Conservation (phyloP, 2,113 vertebrate genomes). For the Tetraodon nigroviridis region DNA sequence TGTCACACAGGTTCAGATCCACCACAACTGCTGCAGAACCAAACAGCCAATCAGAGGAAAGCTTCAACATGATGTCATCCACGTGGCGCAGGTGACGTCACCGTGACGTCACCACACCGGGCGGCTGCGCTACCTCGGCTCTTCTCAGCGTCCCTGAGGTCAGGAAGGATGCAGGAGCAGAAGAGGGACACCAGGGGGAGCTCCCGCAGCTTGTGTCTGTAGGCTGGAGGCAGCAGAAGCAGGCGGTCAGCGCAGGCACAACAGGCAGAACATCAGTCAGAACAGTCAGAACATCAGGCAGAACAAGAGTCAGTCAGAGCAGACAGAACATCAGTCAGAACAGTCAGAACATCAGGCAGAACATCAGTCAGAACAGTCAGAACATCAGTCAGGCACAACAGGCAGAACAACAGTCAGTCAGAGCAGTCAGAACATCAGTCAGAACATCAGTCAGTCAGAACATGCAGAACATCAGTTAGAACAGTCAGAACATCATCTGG, state of each 20-base stretch:
- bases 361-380: too few species aligned
- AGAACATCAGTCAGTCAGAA: too few species aligned
- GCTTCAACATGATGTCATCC: not conserved
- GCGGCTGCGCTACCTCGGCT: constrained; percentile 76
- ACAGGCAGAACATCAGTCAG: not conserved
- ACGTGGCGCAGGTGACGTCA: too few species aligned
- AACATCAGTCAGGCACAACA: not conserved
- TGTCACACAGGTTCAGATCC: constrained; percentile 90
- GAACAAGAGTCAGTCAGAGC: too few species aligned
- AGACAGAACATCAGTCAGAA: too few species aligned
- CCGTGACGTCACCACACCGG: too few species aligned
- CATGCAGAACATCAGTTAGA: too few species aligned
- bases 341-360: too few species aligned
- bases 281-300: too few species aligned
- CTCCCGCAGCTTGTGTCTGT: constrained; percentile 93
- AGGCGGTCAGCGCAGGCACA: too few species aligned
- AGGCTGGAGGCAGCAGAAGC: constrained; percentile 70
- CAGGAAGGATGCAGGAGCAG: constrained; percentile 83
- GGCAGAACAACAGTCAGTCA: not conserved
- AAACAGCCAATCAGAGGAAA: not conserved
- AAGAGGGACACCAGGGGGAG: constrained; percentile 91
- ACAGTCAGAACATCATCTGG: too few species aligned
- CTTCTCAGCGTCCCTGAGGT: constrained; percentile 64
- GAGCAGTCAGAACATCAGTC: too few species aligned
- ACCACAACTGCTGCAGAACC: constrained; percentile 76